Evolutionary conservation across 2,888 invertebrate genomes (phyloP), one percentile per base, ranked within the genome.

Genomic region (Matsumyia berberina): DNA sequence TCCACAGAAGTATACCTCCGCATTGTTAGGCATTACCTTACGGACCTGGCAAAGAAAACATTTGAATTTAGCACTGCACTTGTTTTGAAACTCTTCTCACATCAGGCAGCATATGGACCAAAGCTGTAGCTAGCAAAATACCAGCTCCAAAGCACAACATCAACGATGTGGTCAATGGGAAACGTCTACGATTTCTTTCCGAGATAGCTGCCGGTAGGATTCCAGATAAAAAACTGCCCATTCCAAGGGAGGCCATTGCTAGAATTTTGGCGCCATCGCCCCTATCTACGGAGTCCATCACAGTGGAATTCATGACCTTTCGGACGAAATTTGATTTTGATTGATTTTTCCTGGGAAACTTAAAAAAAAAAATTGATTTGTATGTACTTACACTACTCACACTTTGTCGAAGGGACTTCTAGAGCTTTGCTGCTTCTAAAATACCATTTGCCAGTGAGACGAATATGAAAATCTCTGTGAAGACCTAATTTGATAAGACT

Each of bases 101-200:
- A 92, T 97, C 96, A n/a, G 96, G 96, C 4, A 97, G 91, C 93
- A 97, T 96, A 91, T 97, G 97, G 15, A 96, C 93, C 35, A 96
- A 87, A 0, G 96, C 94, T 0, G 97, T 97, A 0, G 96, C 94
- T 4, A 97, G 91, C 4, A 97, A 92, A 19, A 97, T 95, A 0
- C 97, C 97, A 5, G 95, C 96, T 2, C 97, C 97, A 88, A 96
- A 96, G 89, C 96, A 96, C 0, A 97, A 92, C 6, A 96, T 91
- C 12, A 94, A 93, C 0, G 96, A 96, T 0, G 96, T 92, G 1
- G 94, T 88, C 1, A 96, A 89, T 0, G 95, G 95, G 88, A 94
- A 93, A 24, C 93, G 92, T 83, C 92, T 92, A 55, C 94, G 92
- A 44, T 94, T 93, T 5, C 92, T 92, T 44, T 93, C 93, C 0